phyloP scores from a whole-genome alignment of 2,113 vertebrate species.

The Podarcis raffonei region DNA sequence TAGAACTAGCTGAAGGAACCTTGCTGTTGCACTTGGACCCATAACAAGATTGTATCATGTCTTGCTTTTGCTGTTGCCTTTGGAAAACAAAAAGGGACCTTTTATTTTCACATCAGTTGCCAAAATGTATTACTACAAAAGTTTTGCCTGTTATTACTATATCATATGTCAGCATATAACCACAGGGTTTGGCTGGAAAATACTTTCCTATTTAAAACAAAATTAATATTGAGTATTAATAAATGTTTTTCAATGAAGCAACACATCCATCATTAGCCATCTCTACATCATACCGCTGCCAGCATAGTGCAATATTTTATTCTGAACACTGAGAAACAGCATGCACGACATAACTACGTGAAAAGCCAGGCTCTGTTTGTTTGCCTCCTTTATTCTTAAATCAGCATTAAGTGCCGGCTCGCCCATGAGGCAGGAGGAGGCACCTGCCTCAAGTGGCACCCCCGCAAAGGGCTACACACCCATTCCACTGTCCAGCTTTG shows the following conservation, averaged over 20 bases:
- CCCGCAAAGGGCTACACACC: too few relatives aligned
- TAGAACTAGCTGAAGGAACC: background rate
- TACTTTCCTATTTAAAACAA: background rate
- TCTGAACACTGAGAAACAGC: background rate
- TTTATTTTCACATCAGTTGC: background rate
- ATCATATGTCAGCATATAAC: background rate
- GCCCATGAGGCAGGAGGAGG: too few relatives aligned
- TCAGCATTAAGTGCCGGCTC: background rate
- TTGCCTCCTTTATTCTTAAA: background rate
- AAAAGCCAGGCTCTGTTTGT: background rate
- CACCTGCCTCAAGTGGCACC: too few relatives aligned
- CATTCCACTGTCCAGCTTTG: too few relatives aligned
- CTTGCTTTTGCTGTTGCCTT: background rate
- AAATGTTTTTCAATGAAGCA: background rate
- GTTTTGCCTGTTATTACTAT: background rate
- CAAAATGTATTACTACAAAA: background rate
- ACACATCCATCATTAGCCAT: background rate
- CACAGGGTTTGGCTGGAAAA: background rate
- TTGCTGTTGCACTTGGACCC: background rate
- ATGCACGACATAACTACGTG: background rate
- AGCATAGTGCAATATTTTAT: background rate
- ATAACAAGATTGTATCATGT: background rate
- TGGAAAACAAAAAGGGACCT: background rate
- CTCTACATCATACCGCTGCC: background rate
- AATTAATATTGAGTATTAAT: background rate